Evolutionary conservation across 2,797 vertebrate species (phyloP).

Genomic region (Nothura maculosa): DNA sequence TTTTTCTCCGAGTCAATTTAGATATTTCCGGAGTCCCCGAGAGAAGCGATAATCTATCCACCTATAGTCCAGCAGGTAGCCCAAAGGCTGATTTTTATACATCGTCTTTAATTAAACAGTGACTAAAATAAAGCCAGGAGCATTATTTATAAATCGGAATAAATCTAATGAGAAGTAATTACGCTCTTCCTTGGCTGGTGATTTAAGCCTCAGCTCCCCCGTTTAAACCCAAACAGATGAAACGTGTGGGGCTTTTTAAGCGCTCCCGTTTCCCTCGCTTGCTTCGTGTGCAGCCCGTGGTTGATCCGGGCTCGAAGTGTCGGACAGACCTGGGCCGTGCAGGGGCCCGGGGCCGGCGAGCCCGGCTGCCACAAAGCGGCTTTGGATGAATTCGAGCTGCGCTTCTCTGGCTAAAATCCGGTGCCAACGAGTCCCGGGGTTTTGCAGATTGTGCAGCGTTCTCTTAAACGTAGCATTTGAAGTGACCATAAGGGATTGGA

Average conservation of each 20-base stretch:
- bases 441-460: not conserved
- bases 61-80: constrained; percentile 31
- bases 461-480: not conserved
- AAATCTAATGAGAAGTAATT: constrained; percentile 54
- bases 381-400: not conserved
- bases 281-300: not conserved
- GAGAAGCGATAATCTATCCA: constrained; percentile 25
- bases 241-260: constrained; percentile 57
- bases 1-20: not conserved
- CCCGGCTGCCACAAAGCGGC: not conserved
- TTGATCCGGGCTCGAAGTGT: not conserved
- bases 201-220: constrained; percentile 33
- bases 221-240: constrained; percentile 31
- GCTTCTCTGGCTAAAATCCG: not conserved
- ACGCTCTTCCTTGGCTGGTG: constrained; percentile 38
- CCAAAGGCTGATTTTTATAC: constrained; percentile 59
- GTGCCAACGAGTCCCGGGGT: not conserved
- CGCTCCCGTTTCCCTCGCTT: constrained; percentile 13
- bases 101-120: constrained; percentile 56
- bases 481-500: not conserved
- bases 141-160: constrained; percentile 53
- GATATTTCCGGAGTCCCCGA: constrained; percentile 37
- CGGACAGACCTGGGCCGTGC: constrained; percentile 18
- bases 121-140: constrained; percentile 57
- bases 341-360: not conserved